Evolutionary conservation across 2,888 invertebrate species (phyloP), one percentile per base, ranked within the genome.

Genomic region (Leistus spinibarbis): DNA sequence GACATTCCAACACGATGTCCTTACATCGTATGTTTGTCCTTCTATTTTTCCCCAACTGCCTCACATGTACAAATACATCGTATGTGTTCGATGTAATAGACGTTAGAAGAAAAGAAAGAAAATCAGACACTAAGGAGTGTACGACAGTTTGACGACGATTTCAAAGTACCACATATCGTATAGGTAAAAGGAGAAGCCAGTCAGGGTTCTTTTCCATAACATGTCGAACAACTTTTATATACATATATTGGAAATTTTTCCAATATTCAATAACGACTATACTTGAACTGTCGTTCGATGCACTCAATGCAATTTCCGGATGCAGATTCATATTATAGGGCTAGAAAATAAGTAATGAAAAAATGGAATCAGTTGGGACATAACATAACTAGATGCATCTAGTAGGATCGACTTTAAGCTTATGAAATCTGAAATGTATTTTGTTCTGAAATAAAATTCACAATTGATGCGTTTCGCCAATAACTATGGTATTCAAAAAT

Each of bases 1-100:
- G 60, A 16, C 60, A 60, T 60, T 60, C 60, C 60, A 60, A 60
- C 60, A 60, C 17, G 60, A 60, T 60, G 60, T 60, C 60, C 5
- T 19, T 19, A 60, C 60, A 10, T 16, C 40, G 40, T 40, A 13
- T 40, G 13, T 40, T 40, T 40, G 40, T 40, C 40, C 7, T 40
- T 40, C 40, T 40, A 40, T 40, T 40, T 40, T 40, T n/a, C n/a
- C 40, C 40, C 40, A 10, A 40, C 40, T 40, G 10, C 13, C 40
- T 40, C 40, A 40, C 40, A 40, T 5, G 40, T 40, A 40, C 40
- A 40, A 7, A 40, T 40, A 10, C 40, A 40, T 24, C 24, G 7
- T 40, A 3, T 40, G 13, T 40, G 40, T 40, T 40, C n/a, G 40
- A 10, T 40, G 40, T 7, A 7, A 4, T 60, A 22, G 9, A 60